These are phyloP conservation scores for Dipodomys stephensi DNA, from an alignment of 2,113 vertebrate species.

Conservation along the genomic window DNA sequence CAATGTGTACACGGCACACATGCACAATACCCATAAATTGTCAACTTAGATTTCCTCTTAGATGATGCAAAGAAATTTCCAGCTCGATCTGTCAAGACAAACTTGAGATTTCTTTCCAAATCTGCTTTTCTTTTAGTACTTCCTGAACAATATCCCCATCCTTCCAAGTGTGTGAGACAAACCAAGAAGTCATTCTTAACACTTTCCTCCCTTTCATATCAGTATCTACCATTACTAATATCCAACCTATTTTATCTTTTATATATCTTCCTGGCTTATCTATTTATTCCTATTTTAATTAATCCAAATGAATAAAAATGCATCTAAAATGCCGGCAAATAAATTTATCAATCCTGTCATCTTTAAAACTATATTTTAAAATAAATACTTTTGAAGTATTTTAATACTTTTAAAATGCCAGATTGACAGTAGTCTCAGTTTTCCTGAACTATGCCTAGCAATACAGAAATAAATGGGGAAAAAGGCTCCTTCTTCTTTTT, in stretches of 20 bases:
- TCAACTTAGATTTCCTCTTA: not conserved
- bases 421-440: not conserved
- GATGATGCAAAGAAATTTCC: not conserved
- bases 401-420: not conserved
- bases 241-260: not conserved
- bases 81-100: not conserved
- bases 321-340: not conserved
- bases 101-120: not conserved
- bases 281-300: not conserved
- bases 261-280: not conserved
- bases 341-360: not conserved
- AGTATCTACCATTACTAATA: not conserved
- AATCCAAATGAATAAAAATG: not conserved
- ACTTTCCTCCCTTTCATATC: not conserved
- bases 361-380: not conserved
- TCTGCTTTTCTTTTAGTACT: not conserved
- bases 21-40: not conserved
- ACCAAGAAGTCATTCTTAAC: not conserved
- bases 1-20: not conserved
- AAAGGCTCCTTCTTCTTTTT: too few species aligned
- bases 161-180: not conserved
- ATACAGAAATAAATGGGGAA: not conserved
- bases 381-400: not conserved
- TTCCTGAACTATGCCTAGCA: not conserved
- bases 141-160: not conserved